These are phyloP conservation scores for Bilobella aurantiaca DNA, from an alignment of 1,140 invertebrate species.

Conservation along the genomic window DNA sequence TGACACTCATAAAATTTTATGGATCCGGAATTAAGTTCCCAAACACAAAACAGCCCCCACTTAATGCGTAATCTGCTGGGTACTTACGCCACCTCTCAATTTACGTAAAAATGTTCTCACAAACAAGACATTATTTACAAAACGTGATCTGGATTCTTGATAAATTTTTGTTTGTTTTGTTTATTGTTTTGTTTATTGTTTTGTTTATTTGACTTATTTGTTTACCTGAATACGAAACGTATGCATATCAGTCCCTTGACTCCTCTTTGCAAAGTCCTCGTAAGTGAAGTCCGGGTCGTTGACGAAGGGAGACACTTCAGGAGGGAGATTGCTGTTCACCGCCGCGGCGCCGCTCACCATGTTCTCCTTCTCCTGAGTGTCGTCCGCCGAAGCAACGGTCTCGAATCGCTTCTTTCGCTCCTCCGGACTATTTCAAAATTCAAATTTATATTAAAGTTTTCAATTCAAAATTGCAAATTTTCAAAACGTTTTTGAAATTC, in stretches of 20 bases:
- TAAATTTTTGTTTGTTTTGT: neutral
- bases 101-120: neutral
- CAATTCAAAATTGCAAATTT: no score
- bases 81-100: neutral
- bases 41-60: neutral
- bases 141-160: neutral
- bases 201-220: neutral
- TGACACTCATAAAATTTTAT: neutral
- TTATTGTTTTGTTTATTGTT: no score
- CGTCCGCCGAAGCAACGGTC: slow-evolving; percentile 29
- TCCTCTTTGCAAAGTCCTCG: slow-evolving; percentile 68
- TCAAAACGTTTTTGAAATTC: no score
- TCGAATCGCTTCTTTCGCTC: slow-evolving; percentile 33
- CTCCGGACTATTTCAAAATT: slow-evolving; percentile 25
- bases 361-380: slow-evolving; percentile 32
- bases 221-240: slow-evolving; percentile 61
- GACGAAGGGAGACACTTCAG: slow-evolving; percentile 60
- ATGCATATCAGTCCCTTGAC: slow-evolving; percentile 54
- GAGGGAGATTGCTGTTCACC: slow-evolving; percentile 39
- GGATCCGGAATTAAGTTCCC: neutral
- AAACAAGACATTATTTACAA: neutral
- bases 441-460: neutral
- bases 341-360: slow-evolving; percentile 11
- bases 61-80: neutral
- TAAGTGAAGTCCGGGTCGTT: slow-evolving; percentile 68